A percentile compares a stretch with the other conserved stretches of the same genome.
Conservation (phyloP, 2,888 invertebrate species). For the Leucania comma region DNA sequence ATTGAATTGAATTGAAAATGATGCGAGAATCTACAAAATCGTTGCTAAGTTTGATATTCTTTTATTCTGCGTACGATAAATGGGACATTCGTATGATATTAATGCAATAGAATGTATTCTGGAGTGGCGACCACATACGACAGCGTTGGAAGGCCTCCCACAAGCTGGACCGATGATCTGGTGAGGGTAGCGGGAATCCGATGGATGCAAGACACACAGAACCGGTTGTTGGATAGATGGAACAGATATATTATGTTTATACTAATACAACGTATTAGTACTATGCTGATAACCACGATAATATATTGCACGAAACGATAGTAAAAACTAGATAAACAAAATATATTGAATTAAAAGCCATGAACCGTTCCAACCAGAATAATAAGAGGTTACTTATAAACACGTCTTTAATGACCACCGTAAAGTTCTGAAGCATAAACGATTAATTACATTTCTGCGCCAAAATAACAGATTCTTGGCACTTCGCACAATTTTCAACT, state of each 20-base stretch:
- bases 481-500: slow-evolving; percentile 35
- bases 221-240: too few relatives aligned
- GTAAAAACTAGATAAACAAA: neutral
- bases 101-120: too few relatives aligned
- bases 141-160: too few relatives aligned
- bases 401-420: neutral
- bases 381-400: neutral
- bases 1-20: too few relatives aligned
- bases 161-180: too few relatives aligned
- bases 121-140: too few relatives aligned
- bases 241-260: too few relatives aligned
- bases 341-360: neutral
- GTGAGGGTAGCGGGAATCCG: too few relatives aligned
- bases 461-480: slow-evolving; percentile 56
- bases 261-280: too few relatives aligned
- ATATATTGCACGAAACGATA: neutral
- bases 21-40: neutral
- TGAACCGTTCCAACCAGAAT: neutral
- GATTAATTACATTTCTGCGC: slow-evolving; percentile 39
- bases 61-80: neutral
- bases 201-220: too few relatives aligned
- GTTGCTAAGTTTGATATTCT: neutral
- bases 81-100: neutral
- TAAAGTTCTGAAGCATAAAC: slow-evolving; percentile 27
- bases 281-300: neutral